Evolutionary conservation across 2,888 invertebrate genomes (phyloP), one percentile per base, ranked within the genome.

Genomic region (Drosophila maculinotata): DNA sequence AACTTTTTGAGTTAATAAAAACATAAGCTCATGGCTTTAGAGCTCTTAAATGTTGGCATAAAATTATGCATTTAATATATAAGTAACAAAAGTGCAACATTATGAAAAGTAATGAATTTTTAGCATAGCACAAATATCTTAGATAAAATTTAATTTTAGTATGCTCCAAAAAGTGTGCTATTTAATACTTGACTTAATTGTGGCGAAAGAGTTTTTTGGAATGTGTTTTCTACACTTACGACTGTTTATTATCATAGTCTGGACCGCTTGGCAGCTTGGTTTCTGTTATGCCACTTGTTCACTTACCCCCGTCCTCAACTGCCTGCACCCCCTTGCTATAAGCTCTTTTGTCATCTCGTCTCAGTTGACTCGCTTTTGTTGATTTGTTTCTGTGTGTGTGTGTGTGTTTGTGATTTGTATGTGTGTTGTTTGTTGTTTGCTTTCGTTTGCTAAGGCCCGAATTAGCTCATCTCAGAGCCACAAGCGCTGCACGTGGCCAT

Each of bases 161-260:
- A 0, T 15, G 2, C 28, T 41, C 41, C 51, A 28, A 23, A 53
- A 58, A 53, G 23, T 53, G 28, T 58, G 28, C 58, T 14, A n/a
- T n/a, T n/a, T n/a, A n/a, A n/a, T n/a, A n/a, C n/a, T n/a, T n/a
- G n/a, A n/a, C n/a, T n/a, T n/a, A n/a, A n/a, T n/a, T n/a, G n/a
- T n/a, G 26, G 62, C 28, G 75, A 52, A 70, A 49, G 8, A 47
- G 70, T 62, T 67, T 74, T 41, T 30, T 20, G 33, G 47, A 77
- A 79, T 38, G 9, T 28, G 9, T 54, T 56, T 35, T 23, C 72
- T 56, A 48, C 66, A 53, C 64, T 73, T 58, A 38, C 20, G 56
- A 35, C 69, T 73, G 72, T 75, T 76, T 76, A 62, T 72, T 78
- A 53, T 76, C 69, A 69, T 69, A 59, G 69, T 52, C 57, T 49